A percentile compares a stretch with the other conserved stretches of the same genome.
Evolutionary conservation across 2,113 vertebrate genomes (phyloP).

Genomic region (Psammodynastes pulverulentus): DNA sequence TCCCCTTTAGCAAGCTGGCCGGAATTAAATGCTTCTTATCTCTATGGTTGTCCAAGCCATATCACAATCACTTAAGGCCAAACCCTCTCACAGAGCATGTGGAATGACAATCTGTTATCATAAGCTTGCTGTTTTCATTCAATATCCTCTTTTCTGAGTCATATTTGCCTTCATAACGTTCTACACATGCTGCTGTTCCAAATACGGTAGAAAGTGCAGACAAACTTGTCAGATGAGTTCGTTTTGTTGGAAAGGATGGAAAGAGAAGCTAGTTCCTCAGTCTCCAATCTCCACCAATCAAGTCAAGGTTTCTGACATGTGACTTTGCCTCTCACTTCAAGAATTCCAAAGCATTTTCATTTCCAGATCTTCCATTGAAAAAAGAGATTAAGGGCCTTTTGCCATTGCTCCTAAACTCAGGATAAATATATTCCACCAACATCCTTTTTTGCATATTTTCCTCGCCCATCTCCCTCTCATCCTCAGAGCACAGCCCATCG

Average conservation of each 20-base stretch:
- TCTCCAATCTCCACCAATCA: not conserved
- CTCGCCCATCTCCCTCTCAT: not conserved
- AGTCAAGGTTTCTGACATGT: not conserved
- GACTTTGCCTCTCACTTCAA: not conserved
- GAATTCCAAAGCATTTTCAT: not conserved
- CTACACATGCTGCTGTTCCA: not conserved
- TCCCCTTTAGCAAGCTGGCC: not conserved
- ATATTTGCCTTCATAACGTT: not conserved
- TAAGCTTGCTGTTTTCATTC: not conserved
- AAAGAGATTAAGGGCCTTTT: not conserved
- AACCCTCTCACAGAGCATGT: not conserved
- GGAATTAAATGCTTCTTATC: constrained; percentile 6
- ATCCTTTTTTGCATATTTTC: not conserved
- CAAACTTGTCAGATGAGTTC: not conserved
- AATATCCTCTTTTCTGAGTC: not conserved
- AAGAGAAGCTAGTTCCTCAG: not conserved
- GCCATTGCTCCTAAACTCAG: not conserved
- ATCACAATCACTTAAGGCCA: not conserved
- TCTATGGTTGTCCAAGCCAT: not conserved
- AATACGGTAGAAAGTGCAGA: not conserved
- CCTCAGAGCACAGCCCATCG: not conserved
- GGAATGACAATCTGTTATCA: not conserved
- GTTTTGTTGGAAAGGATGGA: not conserved
- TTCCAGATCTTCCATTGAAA: not conserved
- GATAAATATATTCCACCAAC: not conserved